Base-by-base conservation (phyloP, 2,797 vertebrate species). In the Danio kyathit region DNA sequence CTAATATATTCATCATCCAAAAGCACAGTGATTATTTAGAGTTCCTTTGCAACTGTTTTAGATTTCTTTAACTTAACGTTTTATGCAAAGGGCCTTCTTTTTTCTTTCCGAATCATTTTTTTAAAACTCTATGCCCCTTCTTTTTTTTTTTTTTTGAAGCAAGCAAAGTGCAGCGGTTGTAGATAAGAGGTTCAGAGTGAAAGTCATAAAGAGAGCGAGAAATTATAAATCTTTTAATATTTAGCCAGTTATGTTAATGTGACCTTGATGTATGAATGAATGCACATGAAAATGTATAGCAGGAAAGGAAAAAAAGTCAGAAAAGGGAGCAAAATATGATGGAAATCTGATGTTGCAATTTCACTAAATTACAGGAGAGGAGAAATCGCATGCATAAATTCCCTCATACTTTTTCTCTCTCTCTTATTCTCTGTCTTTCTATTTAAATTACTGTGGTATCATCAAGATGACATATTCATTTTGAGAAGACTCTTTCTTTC, bases 21-120 rank as follows among this genome's bases (percentile, higher is more conserved):
- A 94, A 94, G 92, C 91, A 87, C 87, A 87, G 83, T 92, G 93
- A 94, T 94, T 94, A 93, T 94, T 94, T 94, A 91, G 91, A 94
- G 89, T 94, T 94, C 87, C 90, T 92, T 90, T 86, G 91, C 91
- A 94, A 95, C 92, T 93, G 93, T 93, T 94, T 94, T 92, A 93
- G 91, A 94, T 94, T 94, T 93, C 84, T 88, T 89, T 91, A 90
- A 80, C 91, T 94, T 90, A 90, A 92, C 89, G 88, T 92, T 94
- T 95, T 93, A 93, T 93, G 92, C 92, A 93, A 93, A 94, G 87
- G 87, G 87, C 81, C 80, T 86, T 87, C 82, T 82, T 84, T 88
- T 83, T 59, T 44, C 41, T 59, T 52, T 51, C 44, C 6, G 14
- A 14, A 57, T 63, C 41, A 59, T 21, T 66, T 75, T 75, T 54